phyloP scores from a whole-genome alignment of 2,797 vertebrate genomes.

The Carcharodon carcharias region DNA sequence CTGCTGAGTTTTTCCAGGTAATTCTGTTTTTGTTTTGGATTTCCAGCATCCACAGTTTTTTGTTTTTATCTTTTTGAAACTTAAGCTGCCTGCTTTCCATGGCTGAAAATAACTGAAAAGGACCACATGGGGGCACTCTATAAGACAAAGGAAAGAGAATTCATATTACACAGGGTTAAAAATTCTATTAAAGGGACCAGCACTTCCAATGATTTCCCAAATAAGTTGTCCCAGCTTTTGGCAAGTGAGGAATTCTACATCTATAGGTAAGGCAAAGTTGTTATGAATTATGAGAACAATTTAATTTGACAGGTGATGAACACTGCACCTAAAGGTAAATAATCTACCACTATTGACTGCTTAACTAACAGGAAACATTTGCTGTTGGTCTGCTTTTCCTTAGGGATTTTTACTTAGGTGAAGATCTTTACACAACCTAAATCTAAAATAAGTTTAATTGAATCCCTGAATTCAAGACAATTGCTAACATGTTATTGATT shows the following conservation, averaged over 20 bases:
- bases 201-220: background rate
- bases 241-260: background rate
- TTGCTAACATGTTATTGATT: background rate
- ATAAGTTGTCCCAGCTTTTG: background rate
- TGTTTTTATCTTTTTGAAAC: no score
- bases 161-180: background rate
- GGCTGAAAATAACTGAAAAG: background rate
- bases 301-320: background rate
- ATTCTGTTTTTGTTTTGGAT: no score
- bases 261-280: background rate
- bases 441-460: constrained; percentile 19
- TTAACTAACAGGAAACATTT: background rate
- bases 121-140: background rate
- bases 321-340: background rate
- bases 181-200: background rate
- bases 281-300: background rate
- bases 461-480: background rate
- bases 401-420: background rate
- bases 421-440: background rate
- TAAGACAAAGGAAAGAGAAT: background rate
- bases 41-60: no score
- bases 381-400: background rate
- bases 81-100: background rate
- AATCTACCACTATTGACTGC: background rate
- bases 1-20: no score